These are phyloP conservation scores for Sebastes fasciatus DNA, from an alignment of 2,113 vertebrate species.

Conservation along the genomic window DNA sequence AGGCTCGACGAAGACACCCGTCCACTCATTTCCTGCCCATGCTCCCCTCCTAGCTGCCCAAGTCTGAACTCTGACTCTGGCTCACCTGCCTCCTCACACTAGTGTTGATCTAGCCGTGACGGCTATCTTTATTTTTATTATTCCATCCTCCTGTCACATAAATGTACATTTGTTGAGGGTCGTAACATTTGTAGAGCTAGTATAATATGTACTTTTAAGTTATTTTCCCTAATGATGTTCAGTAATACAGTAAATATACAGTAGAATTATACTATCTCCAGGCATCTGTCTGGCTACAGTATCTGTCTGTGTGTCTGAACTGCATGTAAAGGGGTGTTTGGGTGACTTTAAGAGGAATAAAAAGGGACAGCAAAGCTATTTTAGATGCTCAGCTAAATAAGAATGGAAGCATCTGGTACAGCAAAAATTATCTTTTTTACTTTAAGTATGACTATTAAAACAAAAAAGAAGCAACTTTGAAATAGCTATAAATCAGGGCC, in stretches of 20 bases:
- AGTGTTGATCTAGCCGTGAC: slow-evolving; percentile 38
- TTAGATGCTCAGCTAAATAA: background rate
- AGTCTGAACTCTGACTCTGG: slow-evolving; percentile 56
- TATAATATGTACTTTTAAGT: slow-evolving; percentile 81
- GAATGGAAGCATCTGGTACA: slow-evolving; percentile 1
- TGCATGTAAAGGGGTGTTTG: slow-evolving; percentile 26
- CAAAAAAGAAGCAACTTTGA: background rate
- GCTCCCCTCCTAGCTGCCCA: slow-evolving; percentile 85
- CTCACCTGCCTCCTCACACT: slow-evolving; percentile 26
- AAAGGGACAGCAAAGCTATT: slow-evolving; percentile 27
- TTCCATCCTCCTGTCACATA: slow-evolving; percentile 65
- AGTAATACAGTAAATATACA: slow-evolving; percentile 59
- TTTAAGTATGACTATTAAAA: background rate
- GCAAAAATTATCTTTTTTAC: background rate
- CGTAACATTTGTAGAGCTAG: slow-evolving; percentile 75
- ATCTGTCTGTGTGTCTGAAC: slow-evolving; percentile 22
- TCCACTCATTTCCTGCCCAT: slow-evolving; percentile 95
- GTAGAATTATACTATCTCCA: slow-evolving; percentile 44
- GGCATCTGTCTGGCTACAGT: slow-evolving; percentile 37
- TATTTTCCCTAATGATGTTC: slow-evolving; percentile 80
- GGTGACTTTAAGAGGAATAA: slow-evolving; percentile 27
- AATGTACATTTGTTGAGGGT: slow-evolving; percentile 80
- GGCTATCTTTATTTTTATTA: slow-evolving; percentile 60
- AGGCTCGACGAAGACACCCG: slow-evolving; percentile 87
- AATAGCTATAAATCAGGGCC: slow-evolving; percentile 7